Evolutionary conservation across 2,888 invertebrate genomes (phyloP).

Genomic region (Stenurella melanura): DNA sequence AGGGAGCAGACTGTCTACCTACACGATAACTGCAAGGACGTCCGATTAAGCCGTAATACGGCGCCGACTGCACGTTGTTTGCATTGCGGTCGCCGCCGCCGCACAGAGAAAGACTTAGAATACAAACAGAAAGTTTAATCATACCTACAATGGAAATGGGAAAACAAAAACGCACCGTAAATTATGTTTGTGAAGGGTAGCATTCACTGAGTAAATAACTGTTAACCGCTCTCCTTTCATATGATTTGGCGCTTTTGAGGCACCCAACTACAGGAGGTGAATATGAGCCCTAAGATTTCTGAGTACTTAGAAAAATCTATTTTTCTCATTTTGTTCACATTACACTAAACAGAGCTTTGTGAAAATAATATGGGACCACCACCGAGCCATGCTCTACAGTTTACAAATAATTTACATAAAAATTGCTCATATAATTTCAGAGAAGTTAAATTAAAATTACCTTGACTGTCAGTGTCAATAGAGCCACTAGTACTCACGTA

Average conservation of each 20-base stretch:
- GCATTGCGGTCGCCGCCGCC: neutral
- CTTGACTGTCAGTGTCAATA: no score
- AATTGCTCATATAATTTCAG: no score
- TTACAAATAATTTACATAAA: no score
- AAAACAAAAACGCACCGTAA: slow-evolving; percentile 17
- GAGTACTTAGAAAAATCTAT: no score
- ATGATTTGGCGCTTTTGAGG: neutral
- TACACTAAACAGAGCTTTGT: no score
- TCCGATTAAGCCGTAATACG: neutral
- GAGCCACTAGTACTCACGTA: no score
- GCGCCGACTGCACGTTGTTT: slow-evolving; percentile 8
- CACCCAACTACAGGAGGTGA: neutral
- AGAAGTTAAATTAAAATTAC: no score
- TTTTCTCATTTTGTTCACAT: no score
- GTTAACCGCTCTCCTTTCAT: neutral
- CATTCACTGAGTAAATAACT: slow-evolving; percentile 4
- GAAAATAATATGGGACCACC: no score
- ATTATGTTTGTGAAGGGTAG: slow-evolving; percentile 22
- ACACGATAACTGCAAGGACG: neutral
- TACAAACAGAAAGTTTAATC: slow-evolving; percentile 29
- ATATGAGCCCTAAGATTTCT: neutral
- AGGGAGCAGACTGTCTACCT: neutral
- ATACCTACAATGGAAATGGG: slow-evolving; percentile 13
- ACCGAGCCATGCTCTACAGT: no score
- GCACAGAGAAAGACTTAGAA: slow-evolving; percentile 2